These are phyloP conservation scores for Abrostola tripartita DNA, from an alignment of 2,888 invertebrate genomes.

Conservation along the genomic window DNA sequence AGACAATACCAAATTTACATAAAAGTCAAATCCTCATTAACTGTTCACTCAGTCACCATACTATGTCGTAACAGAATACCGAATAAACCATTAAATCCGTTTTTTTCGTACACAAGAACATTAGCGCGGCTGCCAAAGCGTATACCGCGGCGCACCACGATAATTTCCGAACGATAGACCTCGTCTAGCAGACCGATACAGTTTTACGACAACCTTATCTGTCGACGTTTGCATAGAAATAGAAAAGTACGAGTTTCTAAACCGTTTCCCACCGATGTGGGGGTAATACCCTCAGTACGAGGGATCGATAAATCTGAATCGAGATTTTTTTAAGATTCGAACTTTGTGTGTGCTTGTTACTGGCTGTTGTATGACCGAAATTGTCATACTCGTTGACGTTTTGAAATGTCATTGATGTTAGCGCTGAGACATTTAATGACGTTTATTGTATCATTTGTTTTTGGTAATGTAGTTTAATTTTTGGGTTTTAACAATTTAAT, in stretches of 20 bases:
- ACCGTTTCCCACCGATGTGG: constrained; percentile 54
- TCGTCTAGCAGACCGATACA: constrained; percentile 49
- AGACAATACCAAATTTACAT: too few species aligned
- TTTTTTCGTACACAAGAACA: constrained; percentile 10
- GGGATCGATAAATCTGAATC: constrained; percentile 42
- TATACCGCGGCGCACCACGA: constrained; percentile 24
- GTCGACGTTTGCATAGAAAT: constrained; percentile 50
- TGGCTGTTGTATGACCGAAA: too few species aligned
- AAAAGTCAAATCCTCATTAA: too few species aligned
- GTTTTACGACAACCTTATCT: constrained; percentile 58
- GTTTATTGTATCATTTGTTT: too few species aligned
- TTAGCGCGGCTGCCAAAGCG: constrained; percentile 24
- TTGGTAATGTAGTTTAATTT: too few species aligned
- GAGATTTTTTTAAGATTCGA: constrained; percentile 35
- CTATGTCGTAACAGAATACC: background rate
- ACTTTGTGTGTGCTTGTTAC: constrained; percentile 20
- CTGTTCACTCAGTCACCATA: background rate
- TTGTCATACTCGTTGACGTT: too few species aligned
- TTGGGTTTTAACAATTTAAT: too few species aligned
- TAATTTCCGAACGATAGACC: constrained; percentile 55
- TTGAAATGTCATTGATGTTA: too few species aligned
- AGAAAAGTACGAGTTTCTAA: constrained; percentile 53
- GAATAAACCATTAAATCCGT: background rate
- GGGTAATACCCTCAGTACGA: constrained; percentile 40
- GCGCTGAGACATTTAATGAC: too few species aligned